phyloP scores from a whole-genome alignment of 2,797 vertebrate species.

The Galago senegalensis region DNA sequence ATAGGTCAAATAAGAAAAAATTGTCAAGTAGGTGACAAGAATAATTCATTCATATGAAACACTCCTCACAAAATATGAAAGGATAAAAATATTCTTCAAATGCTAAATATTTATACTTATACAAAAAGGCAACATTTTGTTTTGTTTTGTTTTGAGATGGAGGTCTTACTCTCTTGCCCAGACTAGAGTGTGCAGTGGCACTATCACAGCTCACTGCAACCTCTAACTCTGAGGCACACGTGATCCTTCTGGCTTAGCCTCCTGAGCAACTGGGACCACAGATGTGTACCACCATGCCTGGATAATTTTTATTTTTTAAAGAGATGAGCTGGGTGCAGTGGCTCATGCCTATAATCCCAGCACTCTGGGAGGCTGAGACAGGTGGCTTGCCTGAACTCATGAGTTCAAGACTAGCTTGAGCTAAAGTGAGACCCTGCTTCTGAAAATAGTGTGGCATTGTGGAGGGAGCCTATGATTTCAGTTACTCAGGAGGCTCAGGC shows the following conservation, averaged over 20 bases:
- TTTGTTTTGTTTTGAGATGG: neutral
- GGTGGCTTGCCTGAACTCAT: too few species aligned
- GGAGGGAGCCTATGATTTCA: too few species aligned
- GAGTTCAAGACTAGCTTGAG: too few species aligned
- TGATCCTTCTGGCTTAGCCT: neutral
- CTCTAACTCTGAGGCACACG: neutral
- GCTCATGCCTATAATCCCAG: too few species aligned
- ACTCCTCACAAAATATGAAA: neutral
- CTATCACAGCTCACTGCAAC: neutral
- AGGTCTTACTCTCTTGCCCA: neutral
- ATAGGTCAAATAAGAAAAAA: neutral
- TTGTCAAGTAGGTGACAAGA: neutral
- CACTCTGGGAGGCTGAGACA: too few species aligned
- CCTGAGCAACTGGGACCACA: neutral
- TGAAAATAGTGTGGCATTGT: too few species aligned
- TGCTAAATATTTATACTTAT: neutral
- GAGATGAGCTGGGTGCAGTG: neutral
- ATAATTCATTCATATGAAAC: neutral
- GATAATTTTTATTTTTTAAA: neutral
- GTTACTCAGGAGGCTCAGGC: too few species aligned
- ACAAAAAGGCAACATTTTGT: neutral
- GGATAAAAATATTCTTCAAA: conserved; percentile 4
- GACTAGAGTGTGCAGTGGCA: neutral
- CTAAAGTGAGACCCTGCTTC: too few species aligned
- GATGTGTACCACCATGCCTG: neutral